Base-by-base conservation (phyloP, 1,140 invertebrate genomes). In the Ceratosolen fusciceps region DNA sequence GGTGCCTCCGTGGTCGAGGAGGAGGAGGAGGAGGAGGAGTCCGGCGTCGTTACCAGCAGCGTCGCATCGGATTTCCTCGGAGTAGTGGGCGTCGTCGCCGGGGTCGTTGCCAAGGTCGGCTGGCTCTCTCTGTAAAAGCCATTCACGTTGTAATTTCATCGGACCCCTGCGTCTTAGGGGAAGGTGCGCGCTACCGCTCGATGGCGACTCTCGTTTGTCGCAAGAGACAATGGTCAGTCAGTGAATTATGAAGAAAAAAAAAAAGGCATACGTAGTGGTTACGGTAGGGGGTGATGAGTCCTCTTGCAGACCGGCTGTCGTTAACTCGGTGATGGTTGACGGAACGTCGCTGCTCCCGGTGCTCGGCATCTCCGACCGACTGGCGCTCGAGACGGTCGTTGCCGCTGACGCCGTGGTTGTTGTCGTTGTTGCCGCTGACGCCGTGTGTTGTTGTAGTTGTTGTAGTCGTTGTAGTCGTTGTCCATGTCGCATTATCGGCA, bases 251-350 rank as follows among this genome's bases (percentile, higher is more conserved):
- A n/a, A n/a, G n/a, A n/a, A n/a, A 37, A 10, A 16, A n/a, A 73
- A 71, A n/a, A 56, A 71, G 37, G n/a, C 58, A 10, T 49, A 74
- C 73, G 24, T 19, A 31, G 26, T 62, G 26, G n/a, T n/a, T n/a
- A 49, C 3, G 0, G 58, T 62, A 16, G n/a, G 3, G 0, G 37
- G 21, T 2, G 73, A 62, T n/a, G n/a, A n/a, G n/a, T 62, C 26
- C 16, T 62, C 58, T 9, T 58, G 54, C 21, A 7, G 5, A 39
- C n/a, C n/a, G n/a, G 37, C 34, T 2, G 73, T 74, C 5, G 68
- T 43, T 67, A 34, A 74, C 24, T 74, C 54, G 14, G 49, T 26
- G 21, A 43, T 56, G 16, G 52, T 72, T 29, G 37, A 24, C 10
- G 24, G 16, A 16, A 54, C 12, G 26, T 74, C 29, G 12, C 8